These are phyloP conservation scores for Ophioninae sp. DNA, from an alignment of 2,888 invertebrate species.

Conservation along the genomic window DNA sequence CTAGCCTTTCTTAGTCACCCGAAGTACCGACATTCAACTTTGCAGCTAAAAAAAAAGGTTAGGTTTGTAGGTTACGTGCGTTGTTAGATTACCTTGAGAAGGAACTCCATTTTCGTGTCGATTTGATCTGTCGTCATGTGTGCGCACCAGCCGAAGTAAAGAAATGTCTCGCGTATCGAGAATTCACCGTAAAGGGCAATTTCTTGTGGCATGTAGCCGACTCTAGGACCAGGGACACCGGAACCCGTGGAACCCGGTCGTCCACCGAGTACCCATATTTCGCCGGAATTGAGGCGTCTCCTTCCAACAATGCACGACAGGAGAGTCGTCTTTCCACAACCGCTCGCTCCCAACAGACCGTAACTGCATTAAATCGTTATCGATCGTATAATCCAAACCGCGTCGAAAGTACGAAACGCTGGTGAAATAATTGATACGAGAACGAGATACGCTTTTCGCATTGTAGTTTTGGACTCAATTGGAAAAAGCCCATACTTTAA, in stretches of 20 bases:
- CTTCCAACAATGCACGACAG: conserved; percentile 93
- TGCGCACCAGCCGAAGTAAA: conserved; percentile 92
- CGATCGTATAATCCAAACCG: background rate
- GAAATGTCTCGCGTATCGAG: conserved; percentile 91
- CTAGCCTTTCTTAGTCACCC: no score
- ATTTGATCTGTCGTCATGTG: conserved; percentile 88
- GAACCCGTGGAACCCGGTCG: conserved; percentile 85
- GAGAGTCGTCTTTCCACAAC: conserved; percentile 95
- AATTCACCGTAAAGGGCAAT: conserved; percentile 91
- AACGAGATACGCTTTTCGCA: no score
- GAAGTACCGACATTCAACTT: no score
- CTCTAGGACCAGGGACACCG: conserved; percentile 87
- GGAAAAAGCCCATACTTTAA: no score
- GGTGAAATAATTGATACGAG: no score
- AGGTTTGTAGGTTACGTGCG: no score
- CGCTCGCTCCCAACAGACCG: conserved; percentile 94
- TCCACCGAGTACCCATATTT: conserved; percentile 89
- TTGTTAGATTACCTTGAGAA: conserved; percentile 82
- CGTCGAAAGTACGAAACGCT: background rate
- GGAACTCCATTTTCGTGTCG: conserved; percentile 87
- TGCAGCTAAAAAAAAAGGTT: no score
- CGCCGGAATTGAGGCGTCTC: conserved; percentile 88
- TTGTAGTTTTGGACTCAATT: no score
- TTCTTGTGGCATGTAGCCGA: conserved; percentile 97
- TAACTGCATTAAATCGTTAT: conserved; percentile 83